Percentiles rank a stretch among this genome's conserved stretches.
phyloP scores from a whole-genome alignment of 2,113 vertebrate species.

The Antigone vipio region DNA sequence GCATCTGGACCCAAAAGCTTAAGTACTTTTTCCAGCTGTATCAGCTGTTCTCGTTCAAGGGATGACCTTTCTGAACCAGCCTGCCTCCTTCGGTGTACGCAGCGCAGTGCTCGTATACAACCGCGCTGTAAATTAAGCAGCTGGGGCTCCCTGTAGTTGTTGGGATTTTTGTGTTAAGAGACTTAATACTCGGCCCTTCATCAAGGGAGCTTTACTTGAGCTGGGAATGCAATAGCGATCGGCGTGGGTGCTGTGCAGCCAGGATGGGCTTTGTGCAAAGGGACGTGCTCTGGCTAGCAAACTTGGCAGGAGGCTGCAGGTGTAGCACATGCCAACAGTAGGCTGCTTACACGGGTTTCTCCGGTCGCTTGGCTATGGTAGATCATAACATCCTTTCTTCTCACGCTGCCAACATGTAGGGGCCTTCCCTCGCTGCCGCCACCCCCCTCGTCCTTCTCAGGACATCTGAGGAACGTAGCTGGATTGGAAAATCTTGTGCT shows the following conservation, averaged over 20 bases:
- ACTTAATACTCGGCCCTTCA: neutral
- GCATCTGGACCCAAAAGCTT: neutral
- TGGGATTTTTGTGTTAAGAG: neutral
- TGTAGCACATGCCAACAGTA: neutral
- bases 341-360: neutral
- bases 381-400: neutral
- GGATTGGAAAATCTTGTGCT: neutral
- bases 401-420: neutral
- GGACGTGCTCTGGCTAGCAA: neutral
- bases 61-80: neutral
- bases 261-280: neutral
- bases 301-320: neutral
- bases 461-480: neutral
- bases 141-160: accelerated
- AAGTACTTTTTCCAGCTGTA: slow-evolving; percentile 13
- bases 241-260: accelerated
- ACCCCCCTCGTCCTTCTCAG: accelerated
- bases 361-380: neutral
- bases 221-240: neutral
- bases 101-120: accelerated
- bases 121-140: neutral
- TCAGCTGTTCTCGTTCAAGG: neutral
- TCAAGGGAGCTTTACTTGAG: neutral
- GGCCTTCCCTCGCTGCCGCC: neutral
- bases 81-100: accelerated